Conservation (phyloP, 2,888 invertebrate genomes). For the Thyatira batis region DNA sequence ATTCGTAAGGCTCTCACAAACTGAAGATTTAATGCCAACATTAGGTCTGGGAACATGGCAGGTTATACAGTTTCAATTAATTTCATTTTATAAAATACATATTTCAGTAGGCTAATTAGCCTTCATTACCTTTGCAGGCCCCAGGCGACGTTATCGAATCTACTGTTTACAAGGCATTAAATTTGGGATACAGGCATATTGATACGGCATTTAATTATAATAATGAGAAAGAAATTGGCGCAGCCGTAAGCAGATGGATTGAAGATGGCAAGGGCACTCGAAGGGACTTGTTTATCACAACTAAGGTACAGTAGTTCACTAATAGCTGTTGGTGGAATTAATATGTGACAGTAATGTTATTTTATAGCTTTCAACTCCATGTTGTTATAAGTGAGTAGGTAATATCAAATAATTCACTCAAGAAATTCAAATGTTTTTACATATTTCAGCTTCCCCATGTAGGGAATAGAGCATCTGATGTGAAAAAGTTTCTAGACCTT, state of each 20-base stretch:
- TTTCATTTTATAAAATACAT: background rate
- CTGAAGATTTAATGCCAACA: conserved; percentile 84
- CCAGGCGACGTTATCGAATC: conserved; percentile 84
- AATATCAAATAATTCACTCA: conserved; percentile 4
- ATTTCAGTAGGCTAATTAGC: background rate
- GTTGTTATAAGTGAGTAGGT: background rate
- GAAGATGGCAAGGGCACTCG: conserved; percentile 83
- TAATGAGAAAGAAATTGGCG: conserved; percentile 89
- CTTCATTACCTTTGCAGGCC: conserved; percentile 64
- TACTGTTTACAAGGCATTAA: conserved; percentile 84
- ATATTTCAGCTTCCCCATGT: conserved; percentile 85
- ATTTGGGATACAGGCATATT: conserved; percentile 88
- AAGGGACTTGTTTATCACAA: conserved; percentile 89
- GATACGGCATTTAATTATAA: conserved; percentile 91
- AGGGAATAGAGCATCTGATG: conserved; percentile 86
- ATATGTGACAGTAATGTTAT: no score
- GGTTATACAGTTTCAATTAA: conserved; percentile 47
- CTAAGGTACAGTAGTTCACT: no score
- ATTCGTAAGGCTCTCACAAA: conserved; percentile 68
- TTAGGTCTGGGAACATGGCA: conserved; percentile 89
- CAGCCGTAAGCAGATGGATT: conserved; percentile 85
- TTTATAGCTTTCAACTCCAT: background rate
- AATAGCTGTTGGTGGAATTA: no score
- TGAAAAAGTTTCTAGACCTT: conserved; percentile 84
- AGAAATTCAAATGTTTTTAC: background rate